phyloP scores from a whole-genome alignment of 2,888 invertebrate genomes.

The Phanerotoma sp. region DNA sequence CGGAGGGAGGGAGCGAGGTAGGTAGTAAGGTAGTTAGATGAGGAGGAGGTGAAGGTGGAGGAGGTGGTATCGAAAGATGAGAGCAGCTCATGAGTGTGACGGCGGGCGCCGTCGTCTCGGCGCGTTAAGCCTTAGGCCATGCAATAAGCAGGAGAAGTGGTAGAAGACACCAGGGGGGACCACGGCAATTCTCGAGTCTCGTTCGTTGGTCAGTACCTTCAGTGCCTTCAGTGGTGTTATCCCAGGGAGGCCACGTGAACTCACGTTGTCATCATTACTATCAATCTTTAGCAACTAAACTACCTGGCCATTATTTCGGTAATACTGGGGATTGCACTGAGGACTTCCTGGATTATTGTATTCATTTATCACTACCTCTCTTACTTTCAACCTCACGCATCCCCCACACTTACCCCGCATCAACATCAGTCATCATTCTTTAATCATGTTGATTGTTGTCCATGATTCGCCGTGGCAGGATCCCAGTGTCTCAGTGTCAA shows the following conservation, averaged over 20 bases:
- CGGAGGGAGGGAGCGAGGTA: background rate
- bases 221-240: slow-evolving; percentile 26
- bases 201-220: slow-evolving; percentile 24
- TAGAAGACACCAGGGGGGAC: slow-evolving; percentile 10
- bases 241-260: slow-evolving; percentile 12
- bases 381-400: too few relatives aligned
- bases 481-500: background rate
- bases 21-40: background rate
- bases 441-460: slow-evolving; percentile 1
- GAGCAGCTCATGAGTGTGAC: slow-evolving; percentile 20
- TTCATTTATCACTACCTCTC: too few relatives aligned
- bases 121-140: slow-evolving; percentile 5
- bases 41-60: slow-evolving; percentile 14
- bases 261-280: slow-evolving; percentile 1
- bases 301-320: too few relatives aligned
- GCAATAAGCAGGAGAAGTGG: slow-evolving; percentile 18
- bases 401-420: too few relatives aligned
- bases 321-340: too few relatives aligned
- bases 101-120: slow-evolving; percentile 20
- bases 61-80: slow-evolving; percentile 16
- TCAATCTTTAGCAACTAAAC: background rate
- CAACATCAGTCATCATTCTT: background rate
- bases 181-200: slow-evolving; percentile 25
- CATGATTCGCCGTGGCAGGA: background rate
- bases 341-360: too few relatives aligned